Base-by-base conservation (phyloP, 2,888 invertebrate genomes). In the Agriotes lineatus region DNA sequence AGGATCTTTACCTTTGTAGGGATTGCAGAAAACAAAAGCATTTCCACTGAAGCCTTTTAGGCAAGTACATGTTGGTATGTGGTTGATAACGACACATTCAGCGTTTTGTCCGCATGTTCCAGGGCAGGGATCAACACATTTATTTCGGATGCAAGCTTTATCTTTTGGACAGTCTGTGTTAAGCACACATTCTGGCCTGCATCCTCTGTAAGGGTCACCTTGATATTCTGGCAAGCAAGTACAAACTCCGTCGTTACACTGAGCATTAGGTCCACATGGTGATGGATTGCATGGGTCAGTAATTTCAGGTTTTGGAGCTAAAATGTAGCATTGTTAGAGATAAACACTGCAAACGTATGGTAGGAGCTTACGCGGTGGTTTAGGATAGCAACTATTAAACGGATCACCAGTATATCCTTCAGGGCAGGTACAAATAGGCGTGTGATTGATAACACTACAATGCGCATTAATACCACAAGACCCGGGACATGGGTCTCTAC, bases 81-180 rank as follows among this genome's bases (percentile, higher is more conserved):
- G 95, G 78, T 94, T 94, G 60, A 92, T 89, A 12, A 93, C 92
- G 77, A 91, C 90, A 79, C 95, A 95, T 64, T 90, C 86, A 0
- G 95, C 92, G 79, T 90, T 91, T 58, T 87, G 84, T 7, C 93
- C 95, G 80, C 95, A 96, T 76, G 91, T 91, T 71, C 92, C 92
- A n/a, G 90, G 89, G 77, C 96, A 96, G 3, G 96, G 95, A 84
- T 96, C 90, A n/a, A 88, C 84, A 80, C 96, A 96, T 84, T 94
- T 94, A 67, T 91, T 91, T 69, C 90, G 88, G 33, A 92, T 85
- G 79, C 96, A 96, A 14, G 95, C 91, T 79, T 89, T 90, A 79
- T 93, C 90, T 56, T 89, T 85, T 0, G 92, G 86, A 83, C 96
- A 96, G 78, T 95, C 95, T 0, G 90, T 88, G 80, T 92, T 95